Conservation (phyloP, 2,797 vertebrate species). For the Eidolon dupreanum region DNA sequence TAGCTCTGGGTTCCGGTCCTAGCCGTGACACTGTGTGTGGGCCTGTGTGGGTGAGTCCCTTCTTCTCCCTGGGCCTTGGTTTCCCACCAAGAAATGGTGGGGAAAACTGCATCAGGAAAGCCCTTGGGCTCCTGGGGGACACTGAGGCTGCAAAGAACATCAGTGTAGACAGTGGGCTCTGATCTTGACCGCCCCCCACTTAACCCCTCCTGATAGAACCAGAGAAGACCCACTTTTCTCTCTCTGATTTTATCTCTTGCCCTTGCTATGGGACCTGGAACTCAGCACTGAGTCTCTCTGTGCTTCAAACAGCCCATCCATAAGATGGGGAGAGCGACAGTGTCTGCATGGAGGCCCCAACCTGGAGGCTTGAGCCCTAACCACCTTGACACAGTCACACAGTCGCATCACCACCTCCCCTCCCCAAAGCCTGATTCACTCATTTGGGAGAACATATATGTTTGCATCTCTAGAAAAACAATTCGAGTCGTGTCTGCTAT, state of each 20-base stretch:
- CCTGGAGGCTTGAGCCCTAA: not conserved
- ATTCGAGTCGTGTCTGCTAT: not conserved
- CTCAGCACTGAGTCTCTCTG: not conserved
- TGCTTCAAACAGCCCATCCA: not conserved
- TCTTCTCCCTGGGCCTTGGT: not conserved
- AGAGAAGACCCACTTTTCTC: not conserved
- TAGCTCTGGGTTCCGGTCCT: not conserved
- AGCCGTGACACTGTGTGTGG: not conserved
- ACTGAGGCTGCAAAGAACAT: not conserved
- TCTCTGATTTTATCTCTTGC: not conserved
- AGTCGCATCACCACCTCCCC: not conserved
- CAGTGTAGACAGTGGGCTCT: not conserved
- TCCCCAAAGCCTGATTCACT: not conserved
- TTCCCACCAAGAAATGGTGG: not conserved
- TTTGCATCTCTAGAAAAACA: not conserved
- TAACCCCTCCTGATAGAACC: not conserved
- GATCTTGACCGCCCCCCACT: not conserved
- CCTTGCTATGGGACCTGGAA: not conserved
- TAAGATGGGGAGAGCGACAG: not conserved
- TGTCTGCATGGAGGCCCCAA: not conserved
- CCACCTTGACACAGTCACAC: not conserved
- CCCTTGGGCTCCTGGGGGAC: not conserved
- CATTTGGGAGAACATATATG: not conserved
- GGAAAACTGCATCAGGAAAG: not conserved
- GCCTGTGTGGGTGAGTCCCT: not conserved